These are phyloP conservation scores for Spinus pinus DNA, from an alignment of 2,797 vertebrate species.

Conservation along the genomic window DNA sequence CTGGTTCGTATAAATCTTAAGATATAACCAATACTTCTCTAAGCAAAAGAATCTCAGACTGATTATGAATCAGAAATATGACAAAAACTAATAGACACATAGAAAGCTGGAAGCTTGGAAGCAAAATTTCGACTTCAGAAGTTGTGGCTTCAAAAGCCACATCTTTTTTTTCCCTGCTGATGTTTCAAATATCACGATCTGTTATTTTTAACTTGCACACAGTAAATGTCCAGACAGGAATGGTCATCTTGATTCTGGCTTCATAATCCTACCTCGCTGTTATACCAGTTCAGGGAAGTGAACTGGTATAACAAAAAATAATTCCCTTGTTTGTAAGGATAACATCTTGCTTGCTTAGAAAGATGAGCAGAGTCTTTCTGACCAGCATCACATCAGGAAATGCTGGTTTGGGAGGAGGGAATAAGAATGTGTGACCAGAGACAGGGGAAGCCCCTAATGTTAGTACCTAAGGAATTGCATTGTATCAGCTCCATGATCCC, in stretches of 20 bases:
- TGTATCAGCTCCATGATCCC: background rate
- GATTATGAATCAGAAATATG: background rate
- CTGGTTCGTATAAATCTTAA: background rate
- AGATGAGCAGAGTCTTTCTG: background rate
- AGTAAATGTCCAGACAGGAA: background rate
- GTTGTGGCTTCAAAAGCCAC: background rate
- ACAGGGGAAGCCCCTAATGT: background rate
- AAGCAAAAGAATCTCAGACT: background rate
- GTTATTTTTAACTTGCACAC: background rate
- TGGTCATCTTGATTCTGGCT: rapidly evolving
- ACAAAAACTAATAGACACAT: background rate
- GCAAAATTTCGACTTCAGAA: background rate
- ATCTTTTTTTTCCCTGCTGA: background rate
- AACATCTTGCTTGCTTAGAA: background rate
- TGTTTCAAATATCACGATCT: background rate
- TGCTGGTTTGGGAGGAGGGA: background rate
- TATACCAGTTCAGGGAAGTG: background rate
- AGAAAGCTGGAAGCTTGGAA: background rate
- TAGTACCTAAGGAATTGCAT: background rate
- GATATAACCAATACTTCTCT: background rate
- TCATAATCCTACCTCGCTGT: background rate
- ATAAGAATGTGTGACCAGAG: background rate
- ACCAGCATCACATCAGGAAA: background rate
- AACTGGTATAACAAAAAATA: background rate
- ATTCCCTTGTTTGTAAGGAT: background rate